Base-by-base conservation (phyloP, 2,888 invertebrate genomes). In the Lamellibrachia columna region DNA sequence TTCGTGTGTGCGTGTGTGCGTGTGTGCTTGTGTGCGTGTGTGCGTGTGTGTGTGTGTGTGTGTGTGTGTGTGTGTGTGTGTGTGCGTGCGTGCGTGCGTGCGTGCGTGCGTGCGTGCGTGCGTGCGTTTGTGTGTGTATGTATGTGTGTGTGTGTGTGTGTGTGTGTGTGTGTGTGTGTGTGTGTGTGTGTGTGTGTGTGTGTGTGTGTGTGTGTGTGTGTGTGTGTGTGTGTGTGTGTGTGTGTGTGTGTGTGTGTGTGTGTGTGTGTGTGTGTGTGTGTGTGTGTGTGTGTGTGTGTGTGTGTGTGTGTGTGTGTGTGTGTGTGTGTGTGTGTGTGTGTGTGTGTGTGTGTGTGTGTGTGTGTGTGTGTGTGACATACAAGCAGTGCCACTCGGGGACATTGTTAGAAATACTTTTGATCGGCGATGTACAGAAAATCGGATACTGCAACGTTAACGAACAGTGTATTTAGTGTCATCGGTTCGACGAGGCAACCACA, bases 241-340 rank as follows among this genome's bases (percentile, higher is more conserved):
- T 92, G 58, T 92, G 75, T 92, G 75, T 92, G 75, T 92, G 28
- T 90, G 11, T 91, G 11, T 15, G 28, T 90, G 28, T 92, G 52
- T 90, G 28, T 91, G 90, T 90, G 1, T 92, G n/a, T 3, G n/a
- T 91, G 1, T 91, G n/a, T 92, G n/a, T 91, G 58, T 92, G 75
- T 92, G 58, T 92, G 75, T 92, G 58, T 92, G 75, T 92, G 58
- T 92, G 75, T 92, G 58, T 92, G 75, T 92, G 58, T 92, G 75
- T 92, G 58, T 92, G 75, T 92, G 75, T 92, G 75, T 92, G 28
- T 92, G 75, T 92, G 58, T 92, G 75, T 92, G 58, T 92, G 75
- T 92, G 58, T 92, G 75, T 92, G 58, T 92, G 75, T 92, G 58
- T 92, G 40, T 92, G 7, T 22, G n/a, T 91, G 28, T 22, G 7